Evolutionary conservation across 2,797 vertebrate genomes (phyloP).

Genomic region (Threskiornis aethiopicus): DNA sequence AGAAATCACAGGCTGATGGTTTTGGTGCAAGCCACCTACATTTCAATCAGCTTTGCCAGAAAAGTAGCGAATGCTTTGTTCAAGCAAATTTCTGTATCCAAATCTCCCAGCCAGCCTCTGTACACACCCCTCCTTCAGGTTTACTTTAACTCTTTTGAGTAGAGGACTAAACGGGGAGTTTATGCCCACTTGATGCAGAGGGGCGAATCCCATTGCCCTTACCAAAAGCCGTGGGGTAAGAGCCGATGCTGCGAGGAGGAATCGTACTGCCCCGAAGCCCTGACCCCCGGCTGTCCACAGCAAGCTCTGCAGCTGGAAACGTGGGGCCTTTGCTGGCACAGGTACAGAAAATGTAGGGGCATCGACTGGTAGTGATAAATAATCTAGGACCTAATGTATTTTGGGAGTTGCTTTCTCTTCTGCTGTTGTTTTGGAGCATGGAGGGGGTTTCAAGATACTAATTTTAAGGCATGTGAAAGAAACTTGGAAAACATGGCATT

Average conservation of each 20-base stretch:
- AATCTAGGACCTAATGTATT: neutral
- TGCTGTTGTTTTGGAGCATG: neutral
- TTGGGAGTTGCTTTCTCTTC: neutral
- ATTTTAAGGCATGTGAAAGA: neutral
- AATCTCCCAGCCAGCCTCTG: neutral
- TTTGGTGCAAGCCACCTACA: neutral
- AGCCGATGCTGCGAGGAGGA: rapidly evolving
- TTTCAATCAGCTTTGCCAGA: neutral
- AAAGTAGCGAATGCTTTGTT: neutral
- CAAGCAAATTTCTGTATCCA: neutral
- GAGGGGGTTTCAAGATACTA: neutral
- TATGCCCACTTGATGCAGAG: neutral
- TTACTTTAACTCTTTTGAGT: neutral
- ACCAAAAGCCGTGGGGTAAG: neutral
- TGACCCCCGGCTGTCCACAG: neutral
- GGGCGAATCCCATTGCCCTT: neutral
- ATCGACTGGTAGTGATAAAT: neutral
- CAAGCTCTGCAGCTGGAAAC: neutral
- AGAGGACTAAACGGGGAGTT: neutral
- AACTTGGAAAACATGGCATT: neutral
- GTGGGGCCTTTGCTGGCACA: too few relatives aligned
- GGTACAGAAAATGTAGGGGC: neutral
- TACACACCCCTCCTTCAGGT: neutral
- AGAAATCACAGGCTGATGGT: neutral
- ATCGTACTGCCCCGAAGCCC: rapidly evolving